Evolutionary conservation across 2,113 vertebrate genomes (phyloP), one percentile per base, ranked within the genome.

Genomic region (Melanostigma gelatinosum): DNA sequence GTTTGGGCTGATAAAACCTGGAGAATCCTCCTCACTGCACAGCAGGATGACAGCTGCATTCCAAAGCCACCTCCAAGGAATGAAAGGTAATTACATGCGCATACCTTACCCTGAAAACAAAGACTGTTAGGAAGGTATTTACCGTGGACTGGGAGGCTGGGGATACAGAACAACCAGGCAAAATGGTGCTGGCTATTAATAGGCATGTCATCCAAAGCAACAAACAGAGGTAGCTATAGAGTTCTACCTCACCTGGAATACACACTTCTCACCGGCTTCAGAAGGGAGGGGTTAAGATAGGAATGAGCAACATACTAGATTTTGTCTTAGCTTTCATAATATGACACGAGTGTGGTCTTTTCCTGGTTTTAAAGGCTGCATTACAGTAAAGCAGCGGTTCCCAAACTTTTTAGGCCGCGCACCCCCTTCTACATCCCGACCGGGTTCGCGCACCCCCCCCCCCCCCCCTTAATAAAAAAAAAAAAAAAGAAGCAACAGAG

Each of bases 1-100:
- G 73, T 89, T 88, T 86, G 68, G 76, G 48, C 68, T 80, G 78
- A 87, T 90, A 87, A 90, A 89, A 89, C 84, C 70, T 52, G 66
- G 76, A 87, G 69, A 79, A 89, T 85, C 81, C 70, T 73, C 65
- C 48, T 65, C 54, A 62, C 60, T 67, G 55, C 79, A 85, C 68
- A 74, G 72, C 68, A 27, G 52, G 69, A 76, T 50, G 66, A 82
- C 68, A 78, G 42, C 77, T 64, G 70, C 60, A 76, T 72, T 66
- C 68, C 71, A 58, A 65, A 46, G 63, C 48, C 73, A 75, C 50
- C 72, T 70, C 65, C 85, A 64, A 85, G 7, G 8, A 77, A 77
- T 12, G 42, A 15, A 74, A 63, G n/a, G 80, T 50, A 75, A 79
- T 75, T 72, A 55, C 70, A 54, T 44, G 54, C 55, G 83, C 34